Conservation (phyloP, 2,797 vertebrate genomes). For the Enteromius anoplus region DNA sequence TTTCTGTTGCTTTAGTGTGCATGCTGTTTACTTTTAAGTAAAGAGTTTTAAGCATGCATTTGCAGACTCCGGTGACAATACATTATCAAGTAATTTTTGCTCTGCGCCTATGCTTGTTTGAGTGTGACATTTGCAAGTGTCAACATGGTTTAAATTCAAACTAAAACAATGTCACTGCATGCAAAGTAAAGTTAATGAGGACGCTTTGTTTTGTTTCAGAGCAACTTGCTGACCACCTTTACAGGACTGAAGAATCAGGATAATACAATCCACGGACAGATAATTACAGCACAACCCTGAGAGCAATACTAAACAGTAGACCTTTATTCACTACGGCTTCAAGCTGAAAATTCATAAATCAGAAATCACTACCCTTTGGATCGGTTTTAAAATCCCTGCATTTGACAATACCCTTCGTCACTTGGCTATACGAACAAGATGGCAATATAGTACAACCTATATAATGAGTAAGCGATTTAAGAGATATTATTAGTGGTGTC, state of each 20-base stretch:
- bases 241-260: conserved; percentile 25
- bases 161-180: conserved; percentile 42
- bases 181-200: conserved; percentile 40
- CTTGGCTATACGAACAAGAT: not conserved
- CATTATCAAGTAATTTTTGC: conserved; percentile 46
- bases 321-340: conserved; percentile 24
- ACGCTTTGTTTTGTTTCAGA: conserved; percentile 43
- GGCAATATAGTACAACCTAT: not conserved
- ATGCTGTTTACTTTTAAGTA: conserved; percentile 35
- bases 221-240: conserved; percentile 38
- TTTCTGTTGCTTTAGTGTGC: conserved; percentile 45
- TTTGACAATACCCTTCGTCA: not conserved
- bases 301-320: conserved; percentile 39
- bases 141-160: conserved; percentile 18
- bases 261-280: conserved; percentile 32
- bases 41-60: conserved; percentile 43
- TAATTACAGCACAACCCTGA: conserved; percentile 32
- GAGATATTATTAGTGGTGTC: not conserved
- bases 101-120: conserved; percentile 33
- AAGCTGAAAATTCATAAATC: conserved; percentile 37
- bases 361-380: conserved; percentile 11
- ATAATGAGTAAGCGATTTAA: not conserved
- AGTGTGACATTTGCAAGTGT: conserved; percentile 44
- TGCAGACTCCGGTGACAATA: conserved; percentile 24
- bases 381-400: not conserved